phyloP scores from a whole-genome alignment of 2,113 vertebrate genomes.

The Seriola dumerili region DNA sequence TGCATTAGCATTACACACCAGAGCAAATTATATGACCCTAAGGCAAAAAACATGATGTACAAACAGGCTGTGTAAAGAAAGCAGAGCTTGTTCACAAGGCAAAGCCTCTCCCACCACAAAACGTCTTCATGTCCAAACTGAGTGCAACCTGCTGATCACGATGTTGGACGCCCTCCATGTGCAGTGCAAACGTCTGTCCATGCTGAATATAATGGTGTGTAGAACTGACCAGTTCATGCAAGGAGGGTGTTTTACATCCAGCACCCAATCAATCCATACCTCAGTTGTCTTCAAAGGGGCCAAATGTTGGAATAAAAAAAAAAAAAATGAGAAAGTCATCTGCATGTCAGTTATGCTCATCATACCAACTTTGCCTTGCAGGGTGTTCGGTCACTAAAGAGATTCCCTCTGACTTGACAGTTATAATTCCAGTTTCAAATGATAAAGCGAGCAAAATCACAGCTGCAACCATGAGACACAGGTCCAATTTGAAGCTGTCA shows the following conservation, averaged over 20 bases:
- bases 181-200: constrained; percentile 54
- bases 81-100: constrained; percentile 60
- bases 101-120: constrained; percentile 49
- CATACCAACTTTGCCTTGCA: constrained; percentile 28
- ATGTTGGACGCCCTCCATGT: constrained; percentile 31
- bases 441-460: constrained; percentile 54
- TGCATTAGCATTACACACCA: constrained; percentile 61
- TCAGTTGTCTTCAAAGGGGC: constrained; percentile 18
- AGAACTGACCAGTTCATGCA: constrained; percentile 34
- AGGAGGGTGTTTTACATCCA: constrained; percentile 24
- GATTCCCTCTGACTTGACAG: constrained; percentile 35
- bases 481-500: constrained; percentile 43
- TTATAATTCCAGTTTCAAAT: constrained; percentile 69
- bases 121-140: constrained; percentile 26
- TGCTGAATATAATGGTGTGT: constrained; percentile 46
- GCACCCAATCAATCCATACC: constrained; percentile 10
- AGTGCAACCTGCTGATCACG: constrained; percentile 35
- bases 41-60: constrained; percentile 50
- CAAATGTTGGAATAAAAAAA: constrained; percentile 16
- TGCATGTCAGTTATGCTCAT: constrained; percentile 23
- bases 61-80: constrained; percentile 60
- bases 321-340: constrained; percentile 10
- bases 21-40: constrained; percentile 54
- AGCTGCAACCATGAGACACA: constrained; percentile 52
- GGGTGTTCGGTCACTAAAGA: constrained; percentile 13